Conservation (phyloP, 1,140 invertebrate genomes). For the Teleogryllus occipitalis region DNA sequence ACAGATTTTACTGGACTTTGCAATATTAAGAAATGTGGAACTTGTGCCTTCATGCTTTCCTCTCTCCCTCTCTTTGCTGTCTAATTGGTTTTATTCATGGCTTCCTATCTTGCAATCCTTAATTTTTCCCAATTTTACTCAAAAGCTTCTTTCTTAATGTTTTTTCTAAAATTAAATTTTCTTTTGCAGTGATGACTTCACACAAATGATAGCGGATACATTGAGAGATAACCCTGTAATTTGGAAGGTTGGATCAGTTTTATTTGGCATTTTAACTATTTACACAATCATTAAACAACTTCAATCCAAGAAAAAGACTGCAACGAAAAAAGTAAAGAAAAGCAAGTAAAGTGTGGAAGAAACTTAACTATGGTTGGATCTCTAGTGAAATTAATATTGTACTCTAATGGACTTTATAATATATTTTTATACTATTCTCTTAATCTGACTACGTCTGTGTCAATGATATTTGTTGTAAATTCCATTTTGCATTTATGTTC, state of each 20-base stretch:
- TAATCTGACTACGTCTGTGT: neutral
- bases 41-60: neutral
- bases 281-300: constrained; percentile 12
- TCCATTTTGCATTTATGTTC: neutral
- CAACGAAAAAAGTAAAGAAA: constrained; percentile 13
- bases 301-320: constrained; percentile 8
- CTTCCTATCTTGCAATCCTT: neutral
- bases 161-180: neutral
- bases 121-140: neutral
- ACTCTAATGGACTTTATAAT: neutral
- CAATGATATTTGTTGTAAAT: neutral
- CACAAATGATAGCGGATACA: constrained; percentile 52
- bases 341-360: constrained; percentile 4
- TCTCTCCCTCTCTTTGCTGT: neutral
- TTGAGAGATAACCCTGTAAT: constrained; percentile 57
- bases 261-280: constrained; percentile 7
- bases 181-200: constrained; percentile 50
- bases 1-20: neutral
- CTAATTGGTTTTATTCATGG: neutral
- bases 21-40: neutral
- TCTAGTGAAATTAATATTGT: neutral
- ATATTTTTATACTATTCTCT: neutral
- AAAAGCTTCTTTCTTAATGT: neutral
- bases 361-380: neutral
- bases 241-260: constrained; percentile 42